Evolutionary conservation across 1,140 invertebrate species (phyloP), one percentile per base, ranked within the genome.

Genomic region (Drosophila kikkawai): DNA sequence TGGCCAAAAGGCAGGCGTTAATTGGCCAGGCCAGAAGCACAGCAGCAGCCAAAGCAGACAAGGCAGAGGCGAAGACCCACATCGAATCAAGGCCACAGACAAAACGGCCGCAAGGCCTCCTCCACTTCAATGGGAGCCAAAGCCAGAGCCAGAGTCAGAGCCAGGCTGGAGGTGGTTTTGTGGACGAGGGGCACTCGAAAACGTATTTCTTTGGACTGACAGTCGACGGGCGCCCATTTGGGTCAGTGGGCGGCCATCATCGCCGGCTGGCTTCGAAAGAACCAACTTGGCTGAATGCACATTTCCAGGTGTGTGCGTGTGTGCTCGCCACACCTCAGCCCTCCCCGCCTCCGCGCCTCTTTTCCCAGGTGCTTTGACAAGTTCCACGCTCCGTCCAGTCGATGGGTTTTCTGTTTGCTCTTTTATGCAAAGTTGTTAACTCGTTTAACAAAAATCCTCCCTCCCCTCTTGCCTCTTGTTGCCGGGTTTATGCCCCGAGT

Each of bases 401-500:
- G 71, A 56, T 83, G 76, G 81, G 75, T 83, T 75, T 75, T 84
- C 73, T 87, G 83, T 87, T 88, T 88, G 84, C 73, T 75, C 78
- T 85, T 81, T 80, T 85, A 88, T 88, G 85, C 85, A 90, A 90
- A 90, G 85, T 82, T 85, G 85, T 82, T 91, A 90, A 82, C 85
- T 90, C 82, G 85, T 76, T 90, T 82, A 82, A 76, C 81, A 74
- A 65, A 82, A 66, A 79, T 67, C 65, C 76, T 44, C 69, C 15
- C 36, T 6, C 48, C 69, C 15, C 36, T 6, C 26, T 29, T 29
- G 26, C 42, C 36, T 60, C 64, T 44, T 42, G 42, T 41, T 73
- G 60, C 64, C 61, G 56, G 78, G 77, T 77, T 78, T 69, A 69
- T 71, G 81, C 77, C 55, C 45, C 73, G 68, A 79, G 81, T 90